phyloP scores from a whole-genome alignment of 64 coral and sea anemone genomes.

The Orbicella faveolata region DNA sequence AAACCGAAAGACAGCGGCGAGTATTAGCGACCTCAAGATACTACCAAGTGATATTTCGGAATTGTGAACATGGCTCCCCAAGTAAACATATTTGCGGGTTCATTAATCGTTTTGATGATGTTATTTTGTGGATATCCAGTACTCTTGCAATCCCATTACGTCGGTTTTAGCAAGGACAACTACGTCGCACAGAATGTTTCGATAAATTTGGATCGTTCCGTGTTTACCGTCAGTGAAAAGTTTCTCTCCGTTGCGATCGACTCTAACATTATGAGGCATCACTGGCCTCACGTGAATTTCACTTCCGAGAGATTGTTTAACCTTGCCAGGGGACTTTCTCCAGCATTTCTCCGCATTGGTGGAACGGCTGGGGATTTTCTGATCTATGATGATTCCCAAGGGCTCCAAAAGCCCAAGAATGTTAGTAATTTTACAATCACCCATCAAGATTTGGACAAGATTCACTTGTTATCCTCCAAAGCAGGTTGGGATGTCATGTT shows the following conservation, averaged over 20 bases:
- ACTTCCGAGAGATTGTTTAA: conserved; percentile 57
- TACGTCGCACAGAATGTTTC: conserved; percentile 14
- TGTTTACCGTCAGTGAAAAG: conserved; percentile 44
- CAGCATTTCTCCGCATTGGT: conserved; percentile 74
- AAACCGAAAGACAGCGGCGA: background rate
- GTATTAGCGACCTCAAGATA: background rate
- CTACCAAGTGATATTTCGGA: background rate
- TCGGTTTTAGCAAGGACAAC: background rate
- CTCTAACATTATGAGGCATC: conserved; percentile 4
- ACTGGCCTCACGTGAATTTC: conserved; percentile 53
- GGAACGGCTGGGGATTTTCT: conserved; percentile 80
- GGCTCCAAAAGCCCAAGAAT: conserved; percentile 18
- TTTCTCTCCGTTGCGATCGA: conserved; percentile 53
- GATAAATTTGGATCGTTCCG: conserved; percentile 30
- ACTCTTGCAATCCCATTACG: background rate
- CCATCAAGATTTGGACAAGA: conserved; percentile 77
- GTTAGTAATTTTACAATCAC: conserved; percentile 62
- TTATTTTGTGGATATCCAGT: background rate
- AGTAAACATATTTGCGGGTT: background rate
- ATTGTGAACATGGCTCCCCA: background rate
- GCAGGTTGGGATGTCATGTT: conserved; percentile 73
- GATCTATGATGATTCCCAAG: conserved; percentile 43
- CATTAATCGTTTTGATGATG: background rate
- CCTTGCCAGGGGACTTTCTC: conserved; percentile 64
- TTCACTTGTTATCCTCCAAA: conserved; percentile 45